Base-by-base conservation (phyloP, 2,797 vertebrate genomes). In the Gallinago solitaria region DNA sequence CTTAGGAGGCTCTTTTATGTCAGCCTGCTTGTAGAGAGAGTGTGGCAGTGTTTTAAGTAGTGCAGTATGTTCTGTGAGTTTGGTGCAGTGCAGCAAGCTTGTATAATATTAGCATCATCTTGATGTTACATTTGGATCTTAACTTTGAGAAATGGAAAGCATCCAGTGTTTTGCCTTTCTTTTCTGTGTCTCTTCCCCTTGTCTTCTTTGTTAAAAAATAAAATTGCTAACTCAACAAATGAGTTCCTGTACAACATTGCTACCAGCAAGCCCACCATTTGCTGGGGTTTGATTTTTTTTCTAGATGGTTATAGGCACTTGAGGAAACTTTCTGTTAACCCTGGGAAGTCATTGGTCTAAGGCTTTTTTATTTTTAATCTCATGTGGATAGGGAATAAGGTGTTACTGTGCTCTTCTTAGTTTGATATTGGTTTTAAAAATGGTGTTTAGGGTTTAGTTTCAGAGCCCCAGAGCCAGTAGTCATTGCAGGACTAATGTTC, bases 81-180 rank as follows among this genome's bases (percentile, higher is more conserved):
- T 99, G 99, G 98, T 99, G 99, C 99, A 98, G 97, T 98, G 98
- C 98, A 98, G 98, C 96, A 98, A 91, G 95, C 97, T 97, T 98
- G 97, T 97, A 82, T 97, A 97, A 98, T 98, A 99, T 99, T 98
- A 98, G 98, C 97, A 97, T 97, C 98, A 97, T 95, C 97, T 96
- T 97, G 96, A 96, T 94, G 96, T 97, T 96, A 93, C 92, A 95
- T 97, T 96, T 97, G 97, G 95, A 97, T 98, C 97, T 93, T 93
- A 92, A 97, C 96, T 98, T 96, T 48, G 89, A 98, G 91, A 96
- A 95, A 96, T 97, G 97, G 97, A 98, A 98, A 97, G 96, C 97
- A 97, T 98, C 97, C 98, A 98, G 97, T 94, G 96, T 97, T 97
- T 96, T 98, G 95, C 83, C 63, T 95, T 95, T 86, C 82, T 90